These are phyloP conservation scores for Diabrotica undecimpunctata DNA, from an alignment of 1,140 invertebrate genomes.

Conservation along the genomic window DNA sequence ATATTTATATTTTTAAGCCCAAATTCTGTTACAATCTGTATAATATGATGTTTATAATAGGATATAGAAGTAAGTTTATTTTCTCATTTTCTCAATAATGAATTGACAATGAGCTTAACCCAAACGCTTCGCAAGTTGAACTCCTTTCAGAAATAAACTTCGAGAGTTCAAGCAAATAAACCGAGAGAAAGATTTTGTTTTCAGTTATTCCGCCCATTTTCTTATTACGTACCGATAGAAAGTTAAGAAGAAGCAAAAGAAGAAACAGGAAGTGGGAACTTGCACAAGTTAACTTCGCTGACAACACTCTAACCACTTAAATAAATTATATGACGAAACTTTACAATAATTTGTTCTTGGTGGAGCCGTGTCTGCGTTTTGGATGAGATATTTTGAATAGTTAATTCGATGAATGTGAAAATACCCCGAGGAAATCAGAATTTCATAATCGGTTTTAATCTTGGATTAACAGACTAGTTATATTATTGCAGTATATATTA, in stretches of 20 bases:
- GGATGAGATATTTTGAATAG: conserved; percentile 15
- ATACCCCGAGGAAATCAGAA: conserved; percentile 11
- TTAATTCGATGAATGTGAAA: conserved; percentile 9
- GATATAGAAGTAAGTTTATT: too few relatives aligned
- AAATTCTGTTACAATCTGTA: too few relatives aligned
- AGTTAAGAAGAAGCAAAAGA: neutral
- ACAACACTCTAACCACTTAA: conserved; percentile 5
- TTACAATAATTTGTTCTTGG: conserved; percentile 9
- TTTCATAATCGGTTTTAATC: conserved; percentile 8
- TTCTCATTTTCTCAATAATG: too few relatives aligned
- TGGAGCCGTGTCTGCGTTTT: conserved; percentile 7
- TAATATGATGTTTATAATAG: too few relatives aligned
- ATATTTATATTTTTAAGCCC: too few relatives aligned
- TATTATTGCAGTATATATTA: neutral
- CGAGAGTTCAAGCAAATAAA: neutral
- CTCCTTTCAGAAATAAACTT: neutral
- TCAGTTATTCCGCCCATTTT: neutral
- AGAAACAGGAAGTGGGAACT: conserved; percentile 6
- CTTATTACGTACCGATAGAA: neutral
- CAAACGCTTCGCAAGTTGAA: too few relatives aligned
- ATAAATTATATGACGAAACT: conserved; percentile 13
- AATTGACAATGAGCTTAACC: too few relatives aligned
- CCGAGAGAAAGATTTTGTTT: neutral
- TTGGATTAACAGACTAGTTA: neutral
- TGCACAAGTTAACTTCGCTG: neutral